phyloP scores from a whole-genome alignment of 2,888 invertebrate genomes.

The Synergus umbraculus region DNA sequence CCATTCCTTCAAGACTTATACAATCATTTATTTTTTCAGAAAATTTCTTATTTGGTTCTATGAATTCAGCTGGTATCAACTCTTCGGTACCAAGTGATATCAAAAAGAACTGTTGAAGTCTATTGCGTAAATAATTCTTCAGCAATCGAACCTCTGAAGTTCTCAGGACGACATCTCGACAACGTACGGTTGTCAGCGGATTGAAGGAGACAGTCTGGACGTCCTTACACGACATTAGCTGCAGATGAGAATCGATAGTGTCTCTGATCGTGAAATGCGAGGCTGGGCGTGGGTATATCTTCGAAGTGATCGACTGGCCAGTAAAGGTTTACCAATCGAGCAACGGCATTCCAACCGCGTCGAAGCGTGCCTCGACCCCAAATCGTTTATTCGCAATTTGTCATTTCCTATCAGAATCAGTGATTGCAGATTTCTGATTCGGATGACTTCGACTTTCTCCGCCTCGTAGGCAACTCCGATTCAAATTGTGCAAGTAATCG shows the following conservation, averaged over 20 bases:
- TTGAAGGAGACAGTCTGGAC: constrained; percentile 63
- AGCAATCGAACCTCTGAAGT: constrained; percentile 15
- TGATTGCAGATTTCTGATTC: constrained; percentile 18
- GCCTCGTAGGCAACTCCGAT: background rate
- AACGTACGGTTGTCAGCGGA: constrained; percentile 65
- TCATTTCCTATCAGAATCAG: constrained; percentile 47
- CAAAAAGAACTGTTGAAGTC: background rate
- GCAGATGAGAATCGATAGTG: constrained; percentile 72
- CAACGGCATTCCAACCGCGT: constrained; percentile 57
- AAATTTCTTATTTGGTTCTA: background rate
- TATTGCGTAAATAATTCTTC: constrained; percentile 8
- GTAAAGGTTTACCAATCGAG: constrained; percentile 57
- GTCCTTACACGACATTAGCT: constrained; percentile 74
- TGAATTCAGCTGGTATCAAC: background rate
- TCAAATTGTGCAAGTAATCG: constrained; percentile 31
- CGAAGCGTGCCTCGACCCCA: constrained; percentile 39
- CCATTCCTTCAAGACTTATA: background rate
- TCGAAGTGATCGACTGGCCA: constrained; percentile 62
- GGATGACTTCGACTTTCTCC: constrained; percentile 31
- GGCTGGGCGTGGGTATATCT: constrained; percentile 65
- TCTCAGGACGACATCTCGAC: constrained; percentile 52
- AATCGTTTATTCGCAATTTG: constrained; percentile 58
- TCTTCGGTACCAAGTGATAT: background rate
- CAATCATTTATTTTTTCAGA: background rate
- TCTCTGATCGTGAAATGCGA: constrained; percentile 69